Percentiles rank a stretch among this genome's conserved stretches.
phyloP scores from a whole-genome alignment of 2,888 invertebrate genomes.

The Abrostola tripartita region DNA sequence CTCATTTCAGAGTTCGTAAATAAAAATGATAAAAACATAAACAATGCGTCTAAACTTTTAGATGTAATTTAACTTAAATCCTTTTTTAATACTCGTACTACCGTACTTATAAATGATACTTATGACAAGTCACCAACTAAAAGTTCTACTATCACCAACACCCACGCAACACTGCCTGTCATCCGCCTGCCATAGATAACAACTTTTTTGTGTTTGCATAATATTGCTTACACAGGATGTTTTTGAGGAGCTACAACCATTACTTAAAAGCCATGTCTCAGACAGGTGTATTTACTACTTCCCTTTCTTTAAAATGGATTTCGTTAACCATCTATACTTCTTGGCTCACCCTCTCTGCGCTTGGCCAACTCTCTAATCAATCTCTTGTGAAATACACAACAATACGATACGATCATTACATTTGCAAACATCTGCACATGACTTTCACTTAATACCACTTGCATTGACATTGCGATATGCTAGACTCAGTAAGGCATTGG shows the following conservation, averaged over 20 bases:
- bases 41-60: too few species aligned
- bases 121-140: slow-evolving; percentile 13
- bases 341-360: slow-evolving; percentile 44
- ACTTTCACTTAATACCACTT: slow-evolving; percentile 35
- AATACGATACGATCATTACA: slow-evolving; percentile 35
- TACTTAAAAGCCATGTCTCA: slow-evolving; percentile 17
- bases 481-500: too few species aligned
- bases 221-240: slow-evolving; percentile 29
- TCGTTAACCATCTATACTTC: slow-evolving; percentile 58
- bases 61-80: not conserved
- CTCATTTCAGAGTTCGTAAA: too few species aligned
- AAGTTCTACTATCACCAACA: slow-evolving; percentile 23
- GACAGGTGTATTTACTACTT: slow-evolving; percentile 21
- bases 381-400: slow-evolving; percentile 47
- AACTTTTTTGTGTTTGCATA: slow-evolving; percentile 33
- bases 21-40: too few species aligned
- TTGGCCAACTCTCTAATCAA: slow-evolving; percentile 53
- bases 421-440: slow-evolving; percentile 20
- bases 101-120: slow-evolving; percentile 12
- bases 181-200: slow-evolving; percentile 50
- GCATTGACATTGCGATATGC: not conserved
- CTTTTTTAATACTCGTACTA: not conserved
- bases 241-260: slow-evolving; percentile 18
- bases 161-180: slow-evolving; percentile 35
- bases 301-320: slow-evolving; percentile 25